A percentile compares a stretch with the other conserved stretches of the same genome.
Conservation (phyloP, 2,113 vertebrate genomes). For the Ammospiza nelsoni region DNA sequence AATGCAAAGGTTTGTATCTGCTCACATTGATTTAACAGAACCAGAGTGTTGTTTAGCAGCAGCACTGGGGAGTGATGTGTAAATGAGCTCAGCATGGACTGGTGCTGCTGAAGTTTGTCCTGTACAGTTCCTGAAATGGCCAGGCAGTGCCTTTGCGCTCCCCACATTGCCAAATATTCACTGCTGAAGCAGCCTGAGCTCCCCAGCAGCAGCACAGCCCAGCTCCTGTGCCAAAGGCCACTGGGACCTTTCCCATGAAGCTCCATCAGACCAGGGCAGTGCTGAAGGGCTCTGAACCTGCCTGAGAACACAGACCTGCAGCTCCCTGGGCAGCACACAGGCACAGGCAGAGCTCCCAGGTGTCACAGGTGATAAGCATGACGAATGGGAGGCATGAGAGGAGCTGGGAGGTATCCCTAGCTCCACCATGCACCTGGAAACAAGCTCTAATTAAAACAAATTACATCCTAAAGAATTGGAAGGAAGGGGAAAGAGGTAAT, state of each 20-base stretch:
- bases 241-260: neutral
- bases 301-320: neutral
- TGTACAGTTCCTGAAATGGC: accelerated
- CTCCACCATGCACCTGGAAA: neutral
- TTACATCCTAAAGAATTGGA: neutral
- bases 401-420: neutral
- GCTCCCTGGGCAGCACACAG: neutral
- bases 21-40: accelerated
- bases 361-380: neutral
- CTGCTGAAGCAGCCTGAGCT: accelerated
- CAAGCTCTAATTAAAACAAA: neutral
- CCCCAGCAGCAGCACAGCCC: neutral
- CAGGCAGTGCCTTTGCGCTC: neutral
- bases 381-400: neutral
- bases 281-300: neutral
- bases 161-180: neutral
- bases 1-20: neutral
- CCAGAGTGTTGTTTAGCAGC: neutral
- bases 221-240: neutral
- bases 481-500: neutral
- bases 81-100: neutral
- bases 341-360: neutral
- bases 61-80: neutral
- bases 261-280: neutral
- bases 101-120: neutral